Evolutionary conservation across 2,797 vertebrate species (phyloP), one percentile per base, ranked within the genome.

Genomic region (Diplodus sargus): DNA sequence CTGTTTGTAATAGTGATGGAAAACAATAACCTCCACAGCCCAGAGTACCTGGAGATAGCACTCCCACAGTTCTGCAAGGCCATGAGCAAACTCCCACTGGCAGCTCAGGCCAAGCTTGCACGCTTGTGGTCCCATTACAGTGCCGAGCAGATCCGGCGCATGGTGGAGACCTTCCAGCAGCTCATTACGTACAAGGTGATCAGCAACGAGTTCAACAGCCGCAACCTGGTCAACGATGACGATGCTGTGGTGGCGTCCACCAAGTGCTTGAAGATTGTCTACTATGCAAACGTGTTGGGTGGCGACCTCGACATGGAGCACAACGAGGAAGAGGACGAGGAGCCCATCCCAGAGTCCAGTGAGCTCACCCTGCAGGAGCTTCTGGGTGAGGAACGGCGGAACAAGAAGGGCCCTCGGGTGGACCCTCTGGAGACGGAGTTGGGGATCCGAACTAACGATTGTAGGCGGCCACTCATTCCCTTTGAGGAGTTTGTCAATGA

Each of bases 141-240:
- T 5, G 94, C 96, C 0, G 96, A 97, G 76, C 97, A 99, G 92
- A 97, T 99, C 84, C 95, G 97, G 28, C 96, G 98, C 83, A 97
- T 99, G 96, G 96, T 99, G 92, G 98, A 99, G 94, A 99, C 98
- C 18, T 99, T 99, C 92, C 98, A 99, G 91, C 98, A 99, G 88
- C 97, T 99, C 83, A 99, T 99, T 70, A 99, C 98, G 20, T 99
- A 98, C 95, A 99, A 98, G 90, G 98, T 99, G 76, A 99, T 99
- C 94, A 99, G 98, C 85, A 99, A 98, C 7, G 98, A 99, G 93
- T 99, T 99, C 92, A 97, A 96, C 92, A 97, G 96, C 82, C 97
- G 97, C 47, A 98, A 98, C 92, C 94, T 99, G 71, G 98, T 99
- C 59, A 99, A 98, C 11, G 98, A 99, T 3, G 98, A 99, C 5